These are phyloP conservation scores for Latrodectus elegans DNA, from an alignment of 2,888 invertebrate genomes.

Conservation along the genomic window DNA sequence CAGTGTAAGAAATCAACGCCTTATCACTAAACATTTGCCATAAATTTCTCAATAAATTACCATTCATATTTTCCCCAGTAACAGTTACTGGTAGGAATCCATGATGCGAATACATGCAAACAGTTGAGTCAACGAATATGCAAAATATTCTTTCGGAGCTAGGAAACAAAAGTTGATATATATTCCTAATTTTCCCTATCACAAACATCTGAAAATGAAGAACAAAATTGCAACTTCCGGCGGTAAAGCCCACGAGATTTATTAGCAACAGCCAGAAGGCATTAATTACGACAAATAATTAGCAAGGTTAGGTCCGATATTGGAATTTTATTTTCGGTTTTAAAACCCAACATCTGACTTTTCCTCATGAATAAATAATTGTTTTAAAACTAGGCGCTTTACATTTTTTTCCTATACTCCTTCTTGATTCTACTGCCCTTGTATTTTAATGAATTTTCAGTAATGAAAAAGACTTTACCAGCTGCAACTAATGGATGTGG, in stretches of 20 bases:
- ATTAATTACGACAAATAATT: conserved; percentile 57
- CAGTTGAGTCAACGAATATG: too few species aligned
- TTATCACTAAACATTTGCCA: too few species aligned
- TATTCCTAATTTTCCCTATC: conserved; percentile 14
- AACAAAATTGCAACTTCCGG: conserved; percentile 34
- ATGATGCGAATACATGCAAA: too few species aligned
- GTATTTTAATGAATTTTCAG: conserved; percentile 42
- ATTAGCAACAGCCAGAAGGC: conserved; percentile 42
- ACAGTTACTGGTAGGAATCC: too few species aligned
- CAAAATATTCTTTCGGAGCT: too few species aligned
- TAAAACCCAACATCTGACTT: conserved; percentile 13
- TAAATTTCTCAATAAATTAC: too few species aligned
- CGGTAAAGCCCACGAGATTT: conserved; percentile 19
- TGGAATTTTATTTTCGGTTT: conserved; percentile 30
- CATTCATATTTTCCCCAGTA: too few species aligned
- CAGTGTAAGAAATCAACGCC: too few species aligned
- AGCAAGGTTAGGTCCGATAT: conserved; percentile 1
- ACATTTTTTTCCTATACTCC: conserved; percentile 14
- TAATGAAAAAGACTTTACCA: conserved; percentile 50
- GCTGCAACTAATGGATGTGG: conserved; percentile 46
- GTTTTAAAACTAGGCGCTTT: conserved; percentile 41
- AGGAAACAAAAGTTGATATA: neutral
- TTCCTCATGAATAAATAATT: conserved; percentile 59
- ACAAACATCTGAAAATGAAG: conserved; percentile 49
- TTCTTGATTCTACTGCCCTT: conserved; percentile 1